Conservation (phyloP, 2,888 invertebrate genomes). For the Plebejus argus region DNA sequence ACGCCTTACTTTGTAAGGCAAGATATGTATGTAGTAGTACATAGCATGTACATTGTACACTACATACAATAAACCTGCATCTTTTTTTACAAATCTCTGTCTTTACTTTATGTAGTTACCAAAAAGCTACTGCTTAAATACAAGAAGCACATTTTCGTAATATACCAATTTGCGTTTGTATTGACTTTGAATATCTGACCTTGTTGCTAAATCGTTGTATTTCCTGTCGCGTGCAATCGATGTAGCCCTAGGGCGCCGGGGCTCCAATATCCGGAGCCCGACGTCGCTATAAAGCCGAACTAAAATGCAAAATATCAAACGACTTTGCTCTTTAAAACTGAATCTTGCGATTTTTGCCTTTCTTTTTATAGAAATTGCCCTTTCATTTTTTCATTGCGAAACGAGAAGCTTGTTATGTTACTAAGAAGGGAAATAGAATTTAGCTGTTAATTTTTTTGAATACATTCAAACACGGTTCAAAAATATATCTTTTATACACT, state of each 20-base stretch:
- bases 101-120: no score
- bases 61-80: no score
- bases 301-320: constrained; percentile 7
- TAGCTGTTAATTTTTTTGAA: no score
- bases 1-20: no score
- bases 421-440: not conserved
- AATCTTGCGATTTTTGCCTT: not conserved
- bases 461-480: no score
- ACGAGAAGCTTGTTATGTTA: not conserved
- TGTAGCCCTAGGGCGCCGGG: constrained; percentile 5
- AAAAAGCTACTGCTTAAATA: not conserved
- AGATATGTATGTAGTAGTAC: no score
- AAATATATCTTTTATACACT: no score
- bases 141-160: not conserved
- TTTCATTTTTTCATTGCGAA: not conserved
- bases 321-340: not conserved
- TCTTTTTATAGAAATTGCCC: not conserved
- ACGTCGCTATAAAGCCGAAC: not conserved
- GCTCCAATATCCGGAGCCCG: constrained; percentile 24
- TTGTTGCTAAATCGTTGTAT: constrained; percentile 24
- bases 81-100: no score
- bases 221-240: constrained; percentile 26
- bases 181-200: constrained; percentile 24
- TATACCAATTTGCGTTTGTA: not conserved
- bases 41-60: no score